A percentile compares a stretch with the other conserved stretches of the same genome.
Conservation (phyloP, 2,113 vertebrate species). For the Tragelaphus buxtoni region DNA sequence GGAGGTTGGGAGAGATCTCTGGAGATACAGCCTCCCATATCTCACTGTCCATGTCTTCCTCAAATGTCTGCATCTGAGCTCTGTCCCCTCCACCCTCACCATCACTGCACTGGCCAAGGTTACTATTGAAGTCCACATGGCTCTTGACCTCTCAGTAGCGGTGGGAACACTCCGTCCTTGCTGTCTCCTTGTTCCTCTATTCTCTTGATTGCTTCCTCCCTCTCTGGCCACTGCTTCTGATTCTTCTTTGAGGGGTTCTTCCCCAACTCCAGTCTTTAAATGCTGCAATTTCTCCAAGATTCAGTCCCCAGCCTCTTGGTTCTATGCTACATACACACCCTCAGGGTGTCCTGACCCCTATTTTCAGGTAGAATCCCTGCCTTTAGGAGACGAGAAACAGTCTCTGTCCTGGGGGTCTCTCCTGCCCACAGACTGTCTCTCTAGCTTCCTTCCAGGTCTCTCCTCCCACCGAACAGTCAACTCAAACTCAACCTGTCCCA, state of each 20-base stretch:
- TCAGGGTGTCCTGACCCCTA: background rate
- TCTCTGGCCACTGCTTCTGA: background rate
- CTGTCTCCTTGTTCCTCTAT: accelerated
- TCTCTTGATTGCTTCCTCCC: background rate
- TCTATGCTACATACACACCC: too few species aligned
- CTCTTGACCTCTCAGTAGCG: background rate
- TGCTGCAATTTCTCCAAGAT: background rate
- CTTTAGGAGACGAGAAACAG: background rate
- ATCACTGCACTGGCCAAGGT: background rate
- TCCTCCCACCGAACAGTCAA: background rate
- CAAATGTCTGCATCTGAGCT: background rate
- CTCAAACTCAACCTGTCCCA: background rate
- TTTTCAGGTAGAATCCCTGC: background rate
- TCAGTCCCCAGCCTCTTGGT: background rate
- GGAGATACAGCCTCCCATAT: background rate
- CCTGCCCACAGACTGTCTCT: too few species aligned
- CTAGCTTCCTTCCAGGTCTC: background rate
- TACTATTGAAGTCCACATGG: background rate
- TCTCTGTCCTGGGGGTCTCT: background rate
- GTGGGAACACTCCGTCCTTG: background rate
- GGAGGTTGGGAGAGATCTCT: background rate
- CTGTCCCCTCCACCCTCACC: background rate
- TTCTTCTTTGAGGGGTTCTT: background rate
- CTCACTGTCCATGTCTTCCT: background rate
- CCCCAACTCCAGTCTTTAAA: background rate